Percentiles rank a stretch among this genome's conserved stretches.
Conservation (phyloP, 2,888 invertebrate species). For the Lasiommata megera region DNA sequence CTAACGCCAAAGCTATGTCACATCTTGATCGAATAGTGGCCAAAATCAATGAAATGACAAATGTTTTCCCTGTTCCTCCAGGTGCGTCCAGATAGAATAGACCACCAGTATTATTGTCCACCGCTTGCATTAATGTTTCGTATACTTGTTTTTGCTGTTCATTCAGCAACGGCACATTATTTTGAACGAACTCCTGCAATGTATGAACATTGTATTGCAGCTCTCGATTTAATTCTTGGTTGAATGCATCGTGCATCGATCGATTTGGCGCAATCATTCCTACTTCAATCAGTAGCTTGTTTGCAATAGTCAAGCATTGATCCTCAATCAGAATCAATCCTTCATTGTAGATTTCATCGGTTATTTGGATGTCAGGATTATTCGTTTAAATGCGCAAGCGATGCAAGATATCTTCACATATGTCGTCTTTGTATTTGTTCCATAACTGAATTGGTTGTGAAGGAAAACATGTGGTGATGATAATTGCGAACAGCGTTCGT, state of each 20-base stretch:
- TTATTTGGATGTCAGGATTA: constrained; percentile 29
- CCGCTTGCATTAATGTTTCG: constrained; percentile 36
- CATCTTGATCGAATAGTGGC: constrained; percentile 31
- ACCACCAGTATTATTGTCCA: constrained; percentile 36
- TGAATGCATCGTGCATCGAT: constrained; percentile 34
- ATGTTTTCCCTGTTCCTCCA: constrained; percentile 35
- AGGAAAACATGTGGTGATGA: constrained; percentile 26
- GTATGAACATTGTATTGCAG: constrained; percentile 30
- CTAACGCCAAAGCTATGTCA: constrained; percentile 33
- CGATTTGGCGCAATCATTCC: constrained; percentile 34
- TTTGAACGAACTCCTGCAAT: constrained; percentile 33
- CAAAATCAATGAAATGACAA: constrained; percentile 34
- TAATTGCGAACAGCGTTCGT: no score
- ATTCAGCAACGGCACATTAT: constrained; percentile 33
- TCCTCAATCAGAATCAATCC: constrained; percentile 35
- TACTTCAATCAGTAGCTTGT: constrained; percentile 35
- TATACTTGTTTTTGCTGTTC: constrained; percentile 35
- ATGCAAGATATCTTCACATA: constrained; percentile 33
- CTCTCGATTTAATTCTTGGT: constrained; percentile 34
- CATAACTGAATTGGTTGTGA: constrained; percentile 19
- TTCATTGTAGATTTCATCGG: constrained; percentile 34
- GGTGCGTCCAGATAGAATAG: constrained; percentile 33
- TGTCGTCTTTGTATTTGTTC: constrained; percentile 23
- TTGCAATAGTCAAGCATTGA: constrained; percentile 34
- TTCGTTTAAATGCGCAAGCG: constrained; percentile 24